A percentile compares a stretch with the other conserved stretches of the same genome.
Evolutionary conservation across 2,797 vertebrate genomes (phyloP).

Genomic region (Myotis myotis): DNA sequence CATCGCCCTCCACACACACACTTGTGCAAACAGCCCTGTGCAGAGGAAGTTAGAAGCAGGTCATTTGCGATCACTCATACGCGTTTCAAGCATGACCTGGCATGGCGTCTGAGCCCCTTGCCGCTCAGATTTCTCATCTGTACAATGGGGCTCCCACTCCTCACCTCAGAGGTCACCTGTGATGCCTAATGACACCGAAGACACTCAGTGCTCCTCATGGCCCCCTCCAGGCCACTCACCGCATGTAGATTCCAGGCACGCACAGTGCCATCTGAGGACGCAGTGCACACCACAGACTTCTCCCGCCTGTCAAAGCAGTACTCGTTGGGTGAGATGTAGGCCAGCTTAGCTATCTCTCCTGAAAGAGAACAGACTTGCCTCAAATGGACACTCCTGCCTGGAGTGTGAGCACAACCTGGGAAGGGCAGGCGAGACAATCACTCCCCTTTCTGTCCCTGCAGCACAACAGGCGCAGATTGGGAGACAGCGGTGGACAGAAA

Average conservation of each 20-base stretch:
- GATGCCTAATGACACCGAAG: neutral
- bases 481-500: neutral
- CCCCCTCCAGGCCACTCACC: constrained; percentile 63
- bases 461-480: neutral
- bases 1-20: too few species aligned
- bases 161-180: neutral
- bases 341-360: constrained; percentile 85
- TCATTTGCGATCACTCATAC: neutral
- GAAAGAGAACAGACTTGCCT: constrained; percentile 36
- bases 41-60: neutral
- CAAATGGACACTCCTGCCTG: neutral
- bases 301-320: constrained; percentile 76
- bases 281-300: constrained; percentile 83
- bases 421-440: neutral
- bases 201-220: neutral
- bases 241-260: constrained; percentile 87
- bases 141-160: neutral
- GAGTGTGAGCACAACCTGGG: neutral
- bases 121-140: neutral
- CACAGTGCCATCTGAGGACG: constrained; percentile 85
- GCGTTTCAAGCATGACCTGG: neutral
- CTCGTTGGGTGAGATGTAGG: constrained; percentile 81
- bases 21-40: too few species aligned
- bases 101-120: neutral
- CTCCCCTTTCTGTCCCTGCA: neutral